These are phyloP conservation scores for Drosophila mayaguana DNA, from an alignment of 2,888 invertebrate species.

Conservation along the genomic window DNA sequence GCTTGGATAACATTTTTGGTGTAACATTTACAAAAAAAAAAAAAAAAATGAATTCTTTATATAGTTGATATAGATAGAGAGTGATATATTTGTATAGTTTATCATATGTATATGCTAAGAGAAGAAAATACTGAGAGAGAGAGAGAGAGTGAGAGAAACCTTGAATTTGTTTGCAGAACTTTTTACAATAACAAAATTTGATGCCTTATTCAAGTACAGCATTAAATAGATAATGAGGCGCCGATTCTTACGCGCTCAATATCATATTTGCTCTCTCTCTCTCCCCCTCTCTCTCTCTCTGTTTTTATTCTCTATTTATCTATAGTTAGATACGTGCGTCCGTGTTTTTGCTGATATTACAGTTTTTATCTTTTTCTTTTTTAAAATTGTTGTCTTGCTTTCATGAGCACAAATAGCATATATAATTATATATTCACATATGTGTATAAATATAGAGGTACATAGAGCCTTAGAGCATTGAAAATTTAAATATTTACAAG, in stretches of 20 bases:
- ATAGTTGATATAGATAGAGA: not conserved
- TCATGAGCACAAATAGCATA: slow-evolving; percentile 5
- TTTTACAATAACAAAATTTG: slow-evolving; percentile 48
- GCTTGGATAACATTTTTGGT: not conserved
- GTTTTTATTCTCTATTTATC: not conserved
- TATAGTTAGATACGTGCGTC: slow-evolving; percentile 33
- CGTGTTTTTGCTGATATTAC: slow-evolving; percentile 37
- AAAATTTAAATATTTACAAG: not conserved
- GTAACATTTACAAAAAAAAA: slow-evolving; percentile 5
- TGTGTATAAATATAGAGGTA: not conserved
- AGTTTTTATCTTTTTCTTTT: slow-evolving; percentile 36
- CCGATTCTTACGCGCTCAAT: slow-evolving; percentile 17
- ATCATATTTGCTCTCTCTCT: slow-evolving; percentile 2
- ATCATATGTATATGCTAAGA: not conserved
- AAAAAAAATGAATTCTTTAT: not conserved
- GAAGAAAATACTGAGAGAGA: not conserved
- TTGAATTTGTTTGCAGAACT: slow-evolving; percentile 64
- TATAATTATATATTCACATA: slow-evolving; percentile 4
- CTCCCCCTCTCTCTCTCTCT: not conserved
- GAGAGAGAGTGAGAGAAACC: slow-evolving; percentile 32
- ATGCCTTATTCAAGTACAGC: slow-evolving; percentile 35
- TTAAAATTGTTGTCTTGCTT: slow-evolving; percentile 16
- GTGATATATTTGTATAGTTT: not conserved
- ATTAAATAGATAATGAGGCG: slow-evolving; percentile 20
- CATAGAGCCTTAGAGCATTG: not conserved